Percentiles rank a stretch among this genome's conserved stretches.
phyloP scores from a whole-genome alignment of 1,140 invertebrate genomes.

The Trissolcus basalis region DNA sequence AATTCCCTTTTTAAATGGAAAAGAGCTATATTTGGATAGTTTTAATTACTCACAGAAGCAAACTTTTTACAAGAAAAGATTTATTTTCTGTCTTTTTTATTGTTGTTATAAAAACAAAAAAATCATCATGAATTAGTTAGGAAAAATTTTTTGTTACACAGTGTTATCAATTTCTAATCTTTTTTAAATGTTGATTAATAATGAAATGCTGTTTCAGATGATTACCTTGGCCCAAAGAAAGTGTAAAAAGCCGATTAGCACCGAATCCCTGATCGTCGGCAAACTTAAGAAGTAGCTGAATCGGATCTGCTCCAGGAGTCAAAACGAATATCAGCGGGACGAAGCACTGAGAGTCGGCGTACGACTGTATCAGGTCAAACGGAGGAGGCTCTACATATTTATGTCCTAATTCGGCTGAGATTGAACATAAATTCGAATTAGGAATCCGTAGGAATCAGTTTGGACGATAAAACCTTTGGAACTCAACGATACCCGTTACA shows the following conservation, averaged over 20 bases:
- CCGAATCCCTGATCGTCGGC: slow-evolving; percentile 94
- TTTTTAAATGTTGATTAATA: neutral
- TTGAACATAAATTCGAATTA: slow-evolving; percentile 29
- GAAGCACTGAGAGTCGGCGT: slow-evolving; percentile 87
- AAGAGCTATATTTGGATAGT: no score
- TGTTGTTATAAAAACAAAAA: no score
- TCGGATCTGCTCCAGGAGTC: slow-evolving; percentile 96
- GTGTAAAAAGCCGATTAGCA: slow-evolving; percentile 85
- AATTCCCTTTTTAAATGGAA: no score
- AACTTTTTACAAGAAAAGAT: no score
- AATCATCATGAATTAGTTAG: no score
- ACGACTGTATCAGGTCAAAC: slow-evolving; percentile 90
- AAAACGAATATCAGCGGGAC: slow-evolving; percentile 93
- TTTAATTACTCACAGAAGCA: no score
- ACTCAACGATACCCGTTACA: slow-evolving; percentile 82
- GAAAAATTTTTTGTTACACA: no score
- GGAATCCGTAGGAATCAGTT: no score
- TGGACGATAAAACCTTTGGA: no score
- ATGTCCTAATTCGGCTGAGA: slow-evolving; percentile 82
- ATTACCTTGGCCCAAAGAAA: slow-evolving; percentile 93
- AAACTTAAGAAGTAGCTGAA: slow-evolving; percentile 88
- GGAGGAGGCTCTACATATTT: slow-evolving; percentile 91
- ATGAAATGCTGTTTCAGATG: neutral
- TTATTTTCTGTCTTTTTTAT: no score
- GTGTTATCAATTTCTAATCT: neutral